Evolutionary conservation across 2,797 vertebrate species (phyloP).

Genomic region (Tragopan temminckii): DNA sequence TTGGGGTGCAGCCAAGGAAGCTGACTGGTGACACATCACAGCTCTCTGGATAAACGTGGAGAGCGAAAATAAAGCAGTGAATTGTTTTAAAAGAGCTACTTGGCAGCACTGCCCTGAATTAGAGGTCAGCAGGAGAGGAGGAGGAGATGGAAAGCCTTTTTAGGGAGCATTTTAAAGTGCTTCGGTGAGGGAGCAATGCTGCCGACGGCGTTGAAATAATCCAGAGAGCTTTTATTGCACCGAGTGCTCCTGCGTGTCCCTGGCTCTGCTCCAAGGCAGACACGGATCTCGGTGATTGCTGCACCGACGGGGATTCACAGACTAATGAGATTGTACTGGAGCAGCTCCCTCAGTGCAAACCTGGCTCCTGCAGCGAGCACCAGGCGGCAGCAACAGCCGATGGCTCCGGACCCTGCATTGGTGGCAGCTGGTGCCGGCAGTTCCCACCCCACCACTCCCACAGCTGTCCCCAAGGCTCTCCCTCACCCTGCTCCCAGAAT

Average conservation of each 20-base stretch:
- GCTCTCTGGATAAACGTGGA: neutral
- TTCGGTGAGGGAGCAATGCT: neutral
- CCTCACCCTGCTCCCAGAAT: neutral
- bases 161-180: conserved; percentile 25
- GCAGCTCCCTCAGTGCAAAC: neutral
- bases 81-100: neutral
- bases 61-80: neutral
- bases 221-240: conserved; percentile 26
- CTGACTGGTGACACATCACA: accelerated
- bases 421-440: accelerated
- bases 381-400: neutral
- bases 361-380: neutral
- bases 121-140: conserved; percentile 17
- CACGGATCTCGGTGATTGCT: conserved; percentile 14
- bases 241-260: neutral
- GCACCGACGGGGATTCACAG: neutral
- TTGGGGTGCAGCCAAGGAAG: neutral
- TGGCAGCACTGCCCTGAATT: conserved; percentile 43
- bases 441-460: neutral
- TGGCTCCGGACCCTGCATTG: neutral
- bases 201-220: neutral
- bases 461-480: neutral
- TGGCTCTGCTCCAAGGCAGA: neutral
- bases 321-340: conserved; percentile 19
- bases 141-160: conserved; percentile 33